Conservation (phyloP, 2,797 vertebrate genomes). For the Coccyzus lansbergi region DNA sequence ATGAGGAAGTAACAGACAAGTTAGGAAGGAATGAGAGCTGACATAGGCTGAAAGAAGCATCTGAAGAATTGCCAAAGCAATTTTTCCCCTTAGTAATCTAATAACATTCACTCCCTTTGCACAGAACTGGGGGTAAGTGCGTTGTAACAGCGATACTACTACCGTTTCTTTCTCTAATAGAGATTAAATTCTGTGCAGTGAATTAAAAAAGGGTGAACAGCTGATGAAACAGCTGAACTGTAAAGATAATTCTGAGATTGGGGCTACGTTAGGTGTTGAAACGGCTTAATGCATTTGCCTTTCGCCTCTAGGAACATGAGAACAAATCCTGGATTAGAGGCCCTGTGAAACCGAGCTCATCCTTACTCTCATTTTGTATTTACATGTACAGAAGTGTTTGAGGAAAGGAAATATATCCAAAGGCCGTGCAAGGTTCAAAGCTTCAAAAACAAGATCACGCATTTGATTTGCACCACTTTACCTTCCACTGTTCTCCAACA, state of each 20-base stretch:
- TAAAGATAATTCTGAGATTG: constrained; percentile 58
- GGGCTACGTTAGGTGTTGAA: constrained; percentile 12
- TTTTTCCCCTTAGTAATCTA: constrained; percentile 18
- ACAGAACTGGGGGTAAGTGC: not conserved
- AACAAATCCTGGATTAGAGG: constrained; percentile 55
- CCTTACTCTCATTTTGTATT: not conserved
- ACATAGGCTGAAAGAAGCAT: constrained; percentile 16
- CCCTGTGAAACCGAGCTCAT: not conserved
- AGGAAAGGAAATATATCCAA: not conserved
- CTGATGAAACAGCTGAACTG: constrained; percentile 44
- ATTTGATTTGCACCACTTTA: not conserved
- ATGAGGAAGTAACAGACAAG: not conserved
- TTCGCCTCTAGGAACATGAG: constrained; percentile 50
- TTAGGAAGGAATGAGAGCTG: not conserved
- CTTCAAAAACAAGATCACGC: not conserved
- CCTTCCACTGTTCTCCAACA: not conserved
- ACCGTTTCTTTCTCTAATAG: not conserved
- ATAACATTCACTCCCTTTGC: not conserved
- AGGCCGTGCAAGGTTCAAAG: not conserved
- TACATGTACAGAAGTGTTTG: not conserved
- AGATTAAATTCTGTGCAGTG: constrained; percentile 30
- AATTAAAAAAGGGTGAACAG: constrained; percentile 43
- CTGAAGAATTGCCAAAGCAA: constrained; percentile 8
- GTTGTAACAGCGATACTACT: not conserved
- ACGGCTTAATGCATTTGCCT: constrained; percentile 33